Percentiles rank a stretch among this genome's conserved stretches.
Evolutionary conservation across 2,113 vertebrate species (phyloP).

Genomic region (Neolamprologus tretocephalus): DNA sequence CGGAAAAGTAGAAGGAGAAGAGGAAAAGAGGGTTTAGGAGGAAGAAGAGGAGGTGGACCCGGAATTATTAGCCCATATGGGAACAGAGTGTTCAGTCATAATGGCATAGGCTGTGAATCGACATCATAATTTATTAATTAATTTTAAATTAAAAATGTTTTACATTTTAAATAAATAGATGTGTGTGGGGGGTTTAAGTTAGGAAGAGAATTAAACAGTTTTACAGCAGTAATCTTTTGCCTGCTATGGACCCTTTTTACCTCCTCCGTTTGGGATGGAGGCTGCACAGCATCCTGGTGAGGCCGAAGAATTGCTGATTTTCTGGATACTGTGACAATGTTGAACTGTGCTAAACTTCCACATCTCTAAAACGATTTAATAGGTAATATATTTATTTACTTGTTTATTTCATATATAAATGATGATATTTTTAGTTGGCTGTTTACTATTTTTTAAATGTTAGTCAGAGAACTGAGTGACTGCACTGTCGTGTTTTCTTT

Average conservation of each 20-base stretch:
- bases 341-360: not conserved
- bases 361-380: not conserved
- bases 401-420: not conserved
- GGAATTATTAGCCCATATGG: not conserved
- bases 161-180: not conserved
- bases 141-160: not conserved
- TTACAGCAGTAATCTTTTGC: not conserved
- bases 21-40: not conserved
- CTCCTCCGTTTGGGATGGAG: not conserved
- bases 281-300: not conserved
- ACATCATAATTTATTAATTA: not conserved
- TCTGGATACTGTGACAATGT: not conserved
- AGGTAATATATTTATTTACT: not conserved
- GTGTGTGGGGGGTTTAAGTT: not conserved
- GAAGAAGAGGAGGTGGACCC: not conserved
- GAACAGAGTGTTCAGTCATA: not conserved
- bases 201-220: not conserved
- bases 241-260: not conserved
- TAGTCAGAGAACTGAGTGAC: not conserved
- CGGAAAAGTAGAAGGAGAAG: not conserved
- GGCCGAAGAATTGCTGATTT: not conserved
- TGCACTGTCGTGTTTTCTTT: not conserved
- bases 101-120: not conserved
- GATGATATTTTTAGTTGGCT: not conserved
- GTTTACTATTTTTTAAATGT: not conserved